A percentile compares a stretch with the other conserved stretches of the same genome.
Evolutionary conservation across 2,888 invertebrate species (phyloP).

Genomic region (Deilephila porcellus): DNA sequence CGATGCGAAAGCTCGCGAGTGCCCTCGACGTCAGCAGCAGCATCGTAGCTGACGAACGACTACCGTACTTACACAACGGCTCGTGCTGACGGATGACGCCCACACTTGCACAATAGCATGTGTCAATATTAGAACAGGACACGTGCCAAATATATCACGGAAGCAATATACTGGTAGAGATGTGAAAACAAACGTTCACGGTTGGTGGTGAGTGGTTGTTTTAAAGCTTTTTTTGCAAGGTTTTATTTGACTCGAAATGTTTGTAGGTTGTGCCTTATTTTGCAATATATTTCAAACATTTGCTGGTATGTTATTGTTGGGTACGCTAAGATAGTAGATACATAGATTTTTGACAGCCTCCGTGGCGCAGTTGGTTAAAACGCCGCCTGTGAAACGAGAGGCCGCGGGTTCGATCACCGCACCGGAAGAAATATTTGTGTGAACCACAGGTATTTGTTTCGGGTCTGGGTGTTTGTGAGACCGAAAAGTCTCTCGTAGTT

Average conservation of each 20-base stretch:
- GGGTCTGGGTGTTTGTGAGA: no score
- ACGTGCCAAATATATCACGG: neutral
- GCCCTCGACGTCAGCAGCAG: slow-evolving; percentile 34
- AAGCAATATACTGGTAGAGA: slow-evolving; percentile 7
- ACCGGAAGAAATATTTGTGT: no score
- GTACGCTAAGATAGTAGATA: no score
- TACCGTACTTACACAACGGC: neutral
- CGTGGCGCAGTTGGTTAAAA: no score
- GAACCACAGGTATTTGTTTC: no score
- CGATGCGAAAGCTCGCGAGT: slow-evolving; percentile 43
- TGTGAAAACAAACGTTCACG: neutral
- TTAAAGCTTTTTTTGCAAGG: neutral
- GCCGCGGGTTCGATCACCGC: no score
- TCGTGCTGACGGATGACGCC: neutral
- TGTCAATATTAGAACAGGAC: slow-evolving; percentile 22
- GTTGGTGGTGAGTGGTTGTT: neutral
- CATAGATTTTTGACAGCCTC: no score
- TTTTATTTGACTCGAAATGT: neutral
- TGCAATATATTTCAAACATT: no score
- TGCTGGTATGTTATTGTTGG: no score
- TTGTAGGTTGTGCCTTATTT: no score
- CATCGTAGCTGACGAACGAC: slow-evolving; percentile 24
- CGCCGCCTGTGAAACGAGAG: no score
- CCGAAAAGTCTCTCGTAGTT: no score
- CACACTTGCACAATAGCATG: slow-evolving; percentile 32